Percentiles rank a stretch among this genome's conserved stretches.
phyloP scores from a whole-genome alignment of 2,888 invertebrate species.

The Leptogaster cylindrica region DNA sequence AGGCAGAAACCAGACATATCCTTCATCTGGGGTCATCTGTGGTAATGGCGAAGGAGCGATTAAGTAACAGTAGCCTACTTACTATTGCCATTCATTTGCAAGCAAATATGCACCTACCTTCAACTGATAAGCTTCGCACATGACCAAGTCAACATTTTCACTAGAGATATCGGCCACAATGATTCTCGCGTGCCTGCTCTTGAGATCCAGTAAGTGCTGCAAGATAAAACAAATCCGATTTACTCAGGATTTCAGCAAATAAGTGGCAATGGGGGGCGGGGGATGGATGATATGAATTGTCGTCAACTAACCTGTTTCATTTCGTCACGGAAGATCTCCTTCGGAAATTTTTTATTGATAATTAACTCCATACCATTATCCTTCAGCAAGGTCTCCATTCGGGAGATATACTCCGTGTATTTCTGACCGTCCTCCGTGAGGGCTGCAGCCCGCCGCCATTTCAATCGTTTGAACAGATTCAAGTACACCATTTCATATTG shows the following conservation, averaged over 20 bases:
- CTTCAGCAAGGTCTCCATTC: conserved; percentile 71
- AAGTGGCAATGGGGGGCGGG: no score
- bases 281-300: conserved; percentile 5
- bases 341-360: conserved; percentile 73
- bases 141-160: conserved; percentile 73
- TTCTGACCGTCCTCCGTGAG: conserved; percentile 81
- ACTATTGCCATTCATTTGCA: no score
- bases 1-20: conserved; percentile 88
- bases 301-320: conserved; percentile 66
- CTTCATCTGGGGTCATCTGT: conserved; percentile 72
- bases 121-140: conserved; percentile 76
- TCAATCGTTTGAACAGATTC: conserved; percentile 66
- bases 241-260: background rate
- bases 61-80: background rate
- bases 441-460: conserved; percentile 77
- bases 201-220: conserved; percentile 71
- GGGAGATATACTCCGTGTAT: conserved; percentile 77
- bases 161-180: conserved; percentile 83
- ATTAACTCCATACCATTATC: conserved; percentile 70
- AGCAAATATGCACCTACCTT: no score
- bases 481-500: conserved; percentile 69
- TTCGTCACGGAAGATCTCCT: conserved; percentile 64
- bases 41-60: background rate
- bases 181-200: conserved; percentile 72
- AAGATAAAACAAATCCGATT: no score